Conservation (phyloP, 2,113 vertebrate species). For the Phrynocephalus versicolor region DNA sequence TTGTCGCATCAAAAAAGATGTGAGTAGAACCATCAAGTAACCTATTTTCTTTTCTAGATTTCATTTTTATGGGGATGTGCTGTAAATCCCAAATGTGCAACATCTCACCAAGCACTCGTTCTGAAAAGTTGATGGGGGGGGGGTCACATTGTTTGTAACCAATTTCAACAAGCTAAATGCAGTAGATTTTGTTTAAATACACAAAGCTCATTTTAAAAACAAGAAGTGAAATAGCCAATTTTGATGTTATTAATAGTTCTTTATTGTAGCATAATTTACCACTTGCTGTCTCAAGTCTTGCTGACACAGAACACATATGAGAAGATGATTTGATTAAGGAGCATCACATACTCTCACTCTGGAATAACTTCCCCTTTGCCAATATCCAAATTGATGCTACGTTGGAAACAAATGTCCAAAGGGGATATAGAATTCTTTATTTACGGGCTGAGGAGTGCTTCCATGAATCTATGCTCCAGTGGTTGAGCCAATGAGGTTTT, state of each 20-base stretch:
- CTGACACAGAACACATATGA: background rate
- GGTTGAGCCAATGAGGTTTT: background rate
- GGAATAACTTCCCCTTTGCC: background rate
- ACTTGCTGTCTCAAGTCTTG: constrained; percentile 11
- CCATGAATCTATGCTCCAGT: background rate
- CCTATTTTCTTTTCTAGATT: background rate
- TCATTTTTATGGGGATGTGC: background rate
- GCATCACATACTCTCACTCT: background rate
- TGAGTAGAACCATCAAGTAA: background rate
- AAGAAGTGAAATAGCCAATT: background rate
- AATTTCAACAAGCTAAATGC: constrained; percentile 20
- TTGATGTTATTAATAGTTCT: background rate
- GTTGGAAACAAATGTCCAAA: background rate
- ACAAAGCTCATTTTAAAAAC: background rate
- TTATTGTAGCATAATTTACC: background rate
- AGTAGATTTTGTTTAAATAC: background rate
- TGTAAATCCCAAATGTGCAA: background rate
- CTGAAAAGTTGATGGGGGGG: too few relatives aligned
- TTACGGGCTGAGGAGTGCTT: background rate
- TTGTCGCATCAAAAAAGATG: background rate
- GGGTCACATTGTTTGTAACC: constrained; percentile 18
- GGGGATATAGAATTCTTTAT: background rate
- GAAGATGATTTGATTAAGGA: constrained; percentile 23
- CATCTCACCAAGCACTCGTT: background rate
- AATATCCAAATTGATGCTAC: background rate